phyloP scores from a whole-genome alignment of 1,140 invertebrate genomes.

The Drosophila insularis region DNA sequence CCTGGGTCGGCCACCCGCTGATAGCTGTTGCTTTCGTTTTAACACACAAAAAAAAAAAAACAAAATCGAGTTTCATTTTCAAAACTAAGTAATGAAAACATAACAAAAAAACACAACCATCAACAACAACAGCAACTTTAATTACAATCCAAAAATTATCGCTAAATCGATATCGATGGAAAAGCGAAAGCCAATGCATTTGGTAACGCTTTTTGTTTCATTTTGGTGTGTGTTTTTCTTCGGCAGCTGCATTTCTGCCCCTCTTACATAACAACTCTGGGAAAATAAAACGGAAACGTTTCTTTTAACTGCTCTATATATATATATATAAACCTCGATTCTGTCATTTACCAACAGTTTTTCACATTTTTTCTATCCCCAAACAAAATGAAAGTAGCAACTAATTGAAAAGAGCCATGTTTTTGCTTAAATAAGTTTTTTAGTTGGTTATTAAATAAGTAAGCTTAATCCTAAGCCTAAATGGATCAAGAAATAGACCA shows the following conservation, averaged over 20 bases:
- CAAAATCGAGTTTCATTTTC: conserved; percentile 42
- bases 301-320: conserved; percentile 9
- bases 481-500: too few relatives aligned
- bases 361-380: not conserved
- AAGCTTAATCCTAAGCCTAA: too few relatives aligned
- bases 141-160: conserved; percentile 66
- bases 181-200: conserved; percentile 62
- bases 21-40: conserved; percentile 50
- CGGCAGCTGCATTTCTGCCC: conserved; percentile 15
- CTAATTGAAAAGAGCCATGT: not conserved
- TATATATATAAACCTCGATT: not conserved
- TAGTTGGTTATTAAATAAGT: too few relatives aligned
- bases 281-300: conserved; percentile 21
- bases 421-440: not conserved
- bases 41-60: not conserved
- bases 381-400: not conserved
- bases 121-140: conserved; percentile 45
- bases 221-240: conserved; percentile 10
- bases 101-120: too few relatives aligned
- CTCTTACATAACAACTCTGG: not conserved
- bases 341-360: not conserved
- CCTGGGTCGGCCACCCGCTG: conserved; percentile 52
- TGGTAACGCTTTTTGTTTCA: conserved; percentile 54
- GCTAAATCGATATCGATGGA: conserved; percentile 54
- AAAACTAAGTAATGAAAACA: too few relatives aligned